Evolutionary conservation across 2,888 invertebrate genomes (phyloP).

Genomic region (Proisotoma minuta): DNA sequence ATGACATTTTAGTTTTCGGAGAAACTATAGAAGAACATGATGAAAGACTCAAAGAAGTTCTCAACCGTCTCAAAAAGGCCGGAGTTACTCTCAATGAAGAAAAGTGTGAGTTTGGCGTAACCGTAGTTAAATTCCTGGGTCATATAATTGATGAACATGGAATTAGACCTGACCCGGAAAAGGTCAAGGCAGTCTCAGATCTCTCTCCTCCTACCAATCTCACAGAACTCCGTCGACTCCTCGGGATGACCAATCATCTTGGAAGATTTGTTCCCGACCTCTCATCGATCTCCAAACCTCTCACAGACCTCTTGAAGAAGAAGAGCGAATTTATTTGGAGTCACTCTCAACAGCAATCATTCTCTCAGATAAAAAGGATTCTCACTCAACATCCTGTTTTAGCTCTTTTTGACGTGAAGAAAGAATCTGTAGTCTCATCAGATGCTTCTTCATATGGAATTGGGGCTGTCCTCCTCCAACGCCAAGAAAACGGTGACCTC

Average conservation of each 20-base stretch:
- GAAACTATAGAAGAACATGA: conserved; percentile 13
- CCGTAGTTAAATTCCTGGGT: conserved; percentile 47
- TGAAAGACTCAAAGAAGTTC: neutral
- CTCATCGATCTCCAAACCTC: conserved; percentile 46
- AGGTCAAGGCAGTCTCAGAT: conserved; percentile 48
- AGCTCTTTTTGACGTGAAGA: conserved; percentile 46
- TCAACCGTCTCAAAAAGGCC: neutral
- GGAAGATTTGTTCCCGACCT: conserved; percentile 49
- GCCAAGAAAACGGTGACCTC: conserved; percentile 37
- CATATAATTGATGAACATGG: conserved; percentile 44
- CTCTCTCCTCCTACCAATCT: conserved; percentile 44
- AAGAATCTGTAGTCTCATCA: conserved; percentile 41
- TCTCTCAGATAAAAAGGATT: conserved; percentile 37
- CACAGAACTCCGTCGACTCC: conserved; percentile 45
- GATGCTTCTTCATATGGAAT: conserved; percentile 49
- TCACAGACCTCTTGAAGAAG: conserved; percentile 48
- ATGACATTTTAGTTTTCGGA: conserved; percentile 9
- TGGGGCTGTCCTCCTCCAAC: conserved; percentile 49
- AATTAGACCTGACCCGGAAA: conserved; percentile 48
- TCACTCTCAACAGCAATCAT: conserved; percentile 41
- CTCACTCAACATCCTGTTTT: conserved; percentile 47
- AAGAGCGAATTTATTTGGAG: conserved; percentile 46
- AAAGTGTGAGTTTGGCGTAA: conserved; percentile 47
- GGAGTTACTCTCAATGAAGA: conserved; percentile 17
- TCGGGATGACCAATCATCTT: conserved; percentile 50